Conservation (phyloP, 2,113 vertebrate species). For the Morone chrysops region DNA sequence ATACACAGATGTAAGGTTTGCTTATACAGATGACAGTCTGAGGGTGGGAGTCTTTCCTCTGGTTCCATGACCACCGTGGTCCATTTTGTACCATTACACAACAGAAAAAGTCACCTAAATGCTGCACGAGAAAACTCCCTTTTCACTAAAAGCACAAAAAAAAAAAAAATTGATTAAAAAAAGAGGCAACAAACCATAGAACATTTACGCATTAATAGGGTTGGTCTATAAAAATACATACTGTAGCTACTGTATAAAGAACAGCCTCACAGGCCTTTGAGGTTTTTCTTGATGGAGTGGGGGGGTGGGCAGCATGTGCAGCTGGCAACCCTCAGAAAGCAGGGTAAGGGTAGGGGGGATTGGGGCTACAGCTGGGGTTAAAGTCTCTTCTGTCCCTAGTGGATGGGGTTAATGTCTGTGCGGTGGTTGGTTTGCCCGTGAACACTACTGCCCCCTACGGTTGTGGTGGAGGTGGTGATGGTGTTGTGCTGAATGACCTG, state of each 20-base stretch:
- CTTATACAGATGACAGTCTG: slow-evolving; percentile 45
- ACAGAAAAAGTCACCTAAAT: slow-evolving; percentile 82
- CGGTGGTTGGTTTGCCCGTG: slow-evolving; percentile 95
- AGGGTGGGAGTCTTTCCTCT: slow-evolving; percentile 52
- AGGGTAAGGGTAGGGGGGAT: not conserved
- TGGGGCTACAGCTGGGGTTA: slow-evolving; percentile 35
- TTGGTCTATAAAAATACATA: slow-evolving; percentile 91
- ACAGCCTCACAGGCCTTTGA: slow-evolving; percentile 89
- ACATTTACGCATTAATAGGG: slow-evolving; percentile 73
- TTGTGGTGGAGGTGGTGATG: slow-evolving; percentile 96
- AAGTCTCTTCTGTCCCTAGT: slow-evolving; percentile 85
- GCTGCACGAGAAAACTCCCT: slow-evolving; percentile 89
- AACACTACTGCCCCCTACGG: slow-evolving; percentile 91
- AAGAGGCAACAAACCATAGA: slow-evolving; percentile 48
- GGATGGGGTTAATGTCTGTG: slow-evolving; percentile 98
- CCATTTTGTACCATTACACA: slow-evolving; percentile 88
- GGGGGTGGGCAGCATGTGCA: slow-evolving; percentile 51
- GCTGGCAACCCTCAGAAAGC: slow-evolving; percentile 64
- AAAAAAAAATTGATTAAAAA: slow-evolving; percentile 33
- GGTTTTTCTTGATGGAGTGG: slow-evolving; percentile 75
- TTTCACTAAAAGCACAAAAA: slow-evolving; percentile 83
- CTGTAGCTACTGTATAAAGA: slow-evolving; percentile 86
- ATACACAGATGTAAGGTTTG: slow-evolving; percentile 46
- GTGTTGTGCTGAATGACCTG: slow-evolving; percentile 99
- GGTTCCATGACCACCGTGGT: slow-evolving; percentile 45